Conservation (phyloP, 1,140 invertebrate species). For the Littorina saxatilis region DNA sequence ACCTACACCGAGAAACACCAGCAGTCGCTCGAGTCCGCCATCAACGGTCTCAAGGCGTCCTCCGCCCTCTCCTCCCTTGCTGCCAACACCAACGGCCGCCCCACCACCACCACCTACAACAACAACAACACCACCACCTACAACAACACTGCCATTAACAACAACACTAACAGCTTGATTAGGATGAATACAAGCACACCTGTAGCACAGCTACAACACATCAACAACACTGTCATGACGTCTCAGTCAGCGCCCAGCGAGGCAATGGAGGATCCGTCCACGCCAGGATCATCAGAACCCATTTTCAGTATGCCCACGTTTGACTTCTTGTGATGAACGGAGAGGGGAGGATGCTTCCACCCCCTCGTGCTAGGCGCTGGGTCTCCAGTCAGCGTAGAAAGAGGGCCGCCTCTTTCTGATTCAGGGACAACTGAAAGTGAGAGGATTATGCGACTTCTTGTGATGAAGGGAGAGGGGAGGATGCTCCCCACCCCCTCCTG, state of each 20-base stretch:
- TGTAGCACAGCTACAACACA: too few species aligned
- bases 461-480: too few species aligned
- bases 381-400: too few species aligned
- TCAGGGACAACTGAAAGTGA: too few species aligned
- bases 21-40: conserved; percentile 19
- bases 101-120: too few species aligned
- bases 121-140: too few species aligned
- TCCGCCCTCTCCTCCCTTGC: conserved; percentile 3
- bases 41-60: conserved; percentile 39
- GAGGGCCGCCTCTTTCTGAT: too few species aligned
- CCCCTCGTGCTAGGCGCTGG: too few species aligned
- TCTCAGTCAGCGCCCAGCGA: not conserved
- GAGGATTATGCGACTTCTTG: too few species aligned
- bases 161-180: not conserved
- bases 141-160: conserved; percentile 18
- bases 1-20: conserved; percentile 82
- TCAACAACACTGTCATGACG: not conserved
- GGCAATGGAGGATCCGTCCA: too few species aligned
- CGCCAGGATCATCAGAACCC: conserved; percentile 10
- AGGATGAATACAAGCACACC: not conserved
- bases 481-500: too few species aligned
- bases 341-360: too few species aligned
- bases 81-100: not conserved
- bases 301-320: conserved; percentile 45
- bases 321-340: conserved; percentile 16